phyloP scores from a whole-genome alignment of 2,113 vertebrate species.

The Benitochromis conjunctus region DNA sequence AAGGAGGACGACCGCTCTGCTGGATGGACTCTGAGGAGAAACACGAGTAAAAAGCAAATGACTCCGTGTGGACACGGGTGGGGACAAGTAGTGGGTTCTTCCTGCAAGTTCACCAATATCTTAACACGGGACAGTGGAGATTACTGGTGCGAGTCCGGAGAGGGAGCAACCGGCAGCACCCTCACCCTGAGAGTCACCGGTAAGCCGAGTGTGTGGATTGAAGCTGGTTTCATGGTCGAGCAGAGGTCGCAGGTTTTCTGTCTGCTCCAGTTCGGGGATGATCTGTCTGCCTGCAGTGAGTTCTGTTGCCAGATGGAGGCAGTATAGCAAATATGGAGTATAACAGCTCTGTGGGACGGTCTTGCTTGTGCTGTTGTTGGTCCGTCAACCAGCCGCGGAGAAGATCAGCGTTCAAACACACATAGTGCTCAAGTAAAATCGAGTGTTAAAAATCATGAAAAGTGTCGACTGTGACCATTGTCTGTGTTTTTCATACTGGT shows the following conservation, averaged over 20 bases:
- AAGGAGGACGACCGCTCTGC: not conserved
- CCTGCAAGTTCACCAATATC: not conserved
- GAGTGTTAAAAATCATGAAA: not conserved
- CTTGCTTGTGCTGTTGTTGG: rapidly evolving
- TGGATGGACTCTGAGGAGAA: not conserved
- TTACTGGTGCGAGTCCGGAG: not conserved
- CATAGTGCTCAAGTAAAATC: rapidly evolving
- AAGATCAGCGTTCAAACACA: not conserved
- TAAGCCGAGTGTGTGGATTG: not conserved
- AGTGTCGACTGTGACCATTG: not conserved
- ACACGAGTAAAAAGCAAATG: not conserved
- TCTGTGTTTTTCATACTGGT: not conserved
- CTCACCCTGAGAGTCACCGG: not conserved
- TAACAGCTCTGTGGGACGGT: not conserved
- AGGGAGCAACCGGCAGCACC: not conserved
- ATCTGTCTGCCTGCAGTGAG: not conserved
- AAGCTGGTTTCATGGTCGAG: not conserved
- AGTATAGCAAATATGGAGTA: not conserved
- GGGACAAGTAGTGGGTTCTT: not conserved
- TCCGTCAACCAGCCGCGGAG: not conserved
- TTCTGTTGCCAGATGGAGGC: not conserved
- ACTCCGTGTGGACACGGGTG: not conserved
- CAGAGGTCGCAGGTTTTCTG: not conserved
- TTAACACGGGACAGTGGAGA: not conserved
- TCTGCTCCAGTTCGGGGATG: not conserved